phyloP scores from a whole-genome alignment of 1,140 invertebrate species.

The Halictus rubicundus region DNA sequence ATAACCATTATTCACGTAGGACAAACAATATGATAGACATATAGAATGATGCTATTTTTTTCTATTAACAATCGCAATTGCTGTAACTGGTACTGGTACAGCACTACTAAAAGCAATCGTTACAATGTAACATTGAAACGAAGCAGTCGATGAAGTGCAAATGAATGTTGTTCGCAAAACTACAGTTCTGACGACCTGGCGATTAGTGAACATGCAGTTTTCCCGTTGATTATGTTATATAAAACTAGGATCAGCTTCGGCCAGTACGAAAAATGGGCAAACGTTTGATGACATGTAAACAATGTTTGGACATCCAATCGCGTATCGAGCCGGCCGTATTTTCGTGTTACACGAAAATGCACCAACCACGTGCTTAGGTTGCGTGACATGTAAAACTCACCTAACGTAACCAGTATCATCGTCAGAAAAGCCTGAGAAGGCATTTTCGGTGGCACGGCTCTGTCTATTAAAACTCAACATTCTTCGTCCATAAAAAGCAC shows the following conservation, averaged over 20 bases:
- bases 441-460: slow-evolving; percentile 13
- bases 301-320: slow-evolving; percentile 15
- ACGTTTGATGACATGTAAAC: slow-evolving; percentile 43
- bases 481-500: slow-evolving; percentile 1
- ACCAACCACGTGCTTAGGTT: background rate
- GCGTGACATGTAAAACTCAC: slow-evolving; percentile 15
- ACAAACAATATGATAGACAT: background rate
- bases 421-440: slow-evolving; percentile 38
- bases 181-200: background rate
- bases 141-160: background rate
- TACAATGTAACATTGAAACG: background rate
- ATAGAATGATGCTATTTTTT: background rate
- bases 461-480: slow-evolving; percentile 27
- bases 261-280: background rate
- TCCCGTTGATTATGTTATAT: no score
- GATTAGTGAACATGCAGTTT: background rate
- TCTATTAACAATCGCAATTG: no score
- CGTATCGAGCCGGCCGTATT: slow-evolving; percentile 11
- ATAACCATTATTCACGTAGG: background rate
- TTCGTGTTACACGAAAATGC: background rate
- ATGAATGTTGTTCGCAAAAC: background rate
- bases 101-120: background rate
- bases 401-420: slow-evolving; percentile 43
- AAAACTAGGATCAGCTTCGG: background rate
- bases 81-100: background rate